phyloP scores from a whole-genome alignment of 2,888 invertebrate genomes.

The Neria commutata region DNA sequence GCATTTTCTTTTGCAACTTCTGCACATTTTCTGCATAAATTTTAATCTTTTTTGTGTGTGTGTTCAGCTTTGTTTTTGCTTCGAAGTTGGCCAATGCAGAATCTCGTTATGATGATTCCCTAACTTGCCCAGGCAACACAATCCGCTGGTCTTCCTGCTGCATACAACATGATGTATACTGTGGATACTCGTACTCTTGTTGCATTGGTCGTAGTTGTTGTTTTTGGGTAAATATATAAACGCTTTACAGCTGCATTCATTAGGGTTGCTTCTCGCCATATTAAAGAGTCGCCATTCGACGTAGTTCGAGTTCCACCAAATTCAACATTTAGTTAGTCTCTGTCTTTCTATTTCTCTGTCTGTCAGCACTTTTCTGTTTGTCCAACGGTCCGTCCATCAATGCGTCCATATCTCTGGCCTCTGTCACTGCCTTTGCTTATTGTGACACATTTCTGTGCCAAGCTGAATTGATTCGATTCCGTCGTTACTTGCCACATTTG shows the following conservation, averaged over 20 bases:
- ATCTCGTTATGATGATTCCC: background rate
- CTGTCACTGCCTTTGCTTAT: background rate
- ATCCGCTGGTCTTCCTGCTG: background rate
- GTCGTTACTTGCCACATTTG: conserved; percentile 8
- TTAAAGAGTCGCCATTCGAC: background rate
- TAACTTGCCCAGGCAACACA: too few species aligned
- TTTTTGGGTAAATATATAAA: conserved; percentile 35
- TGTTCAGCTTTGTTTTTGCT: background rate
- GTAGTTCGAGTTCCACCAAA: too few species aligned
- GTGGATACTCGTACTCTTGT: conserved; percentile 6
- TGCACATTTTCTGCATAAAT: conserved; percentile 20
- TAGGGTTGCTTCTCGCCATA: conserved; percentile 17
- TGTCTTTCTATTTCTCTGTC: too few species aligned
- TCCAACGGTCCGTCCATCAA: too few species aligned
- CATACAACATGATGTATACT: conserved; percentile 12
- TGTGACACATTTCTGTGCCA: conserved; percentile 3
- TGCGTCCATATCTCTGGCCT: too few species aligned
- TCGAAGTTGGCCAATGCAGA: background rate
- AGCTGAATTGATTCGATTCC: conserved; percentile 24
- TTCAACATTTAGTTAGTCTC: too few species aligned
- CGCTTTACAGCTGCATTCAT: conserved; percentile 35
- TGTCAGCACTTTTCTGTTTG: too few species aligned
- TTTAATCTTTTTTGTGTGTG: conserved; percentile 23
- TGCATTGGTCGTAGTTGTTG: conserved; percentile 8
- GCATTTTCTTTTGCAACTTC: background rate